phyloP scores from a whole-genome alignment of 2,888 invertebrate species.

The Sinotaia quadrata region DNA sequence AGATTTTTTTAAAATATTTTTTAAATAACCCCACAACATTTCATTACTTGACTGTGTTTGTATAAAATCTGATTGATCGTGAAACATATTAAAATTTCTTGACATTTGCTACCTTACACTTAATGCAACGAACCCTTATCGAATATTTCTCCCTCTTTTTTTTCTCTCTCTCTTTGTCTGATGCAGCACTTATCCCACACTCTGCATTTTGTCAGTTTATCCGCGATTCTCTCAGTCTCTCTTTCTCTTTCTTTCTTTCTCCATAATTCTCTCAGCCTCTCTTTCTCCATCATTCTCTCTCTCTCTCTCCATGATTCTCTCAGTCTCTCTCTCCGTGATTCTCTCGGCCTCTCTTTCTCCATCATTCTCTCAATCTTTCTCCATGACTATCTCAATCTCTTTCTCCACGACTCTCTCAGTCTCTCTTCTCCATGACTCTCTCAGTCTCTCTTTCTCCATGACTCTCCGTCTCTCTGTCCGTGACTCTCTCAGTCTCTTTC shows the following conservation, averaged over 20 bases:
- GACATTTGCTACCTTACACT: too few species aligned
- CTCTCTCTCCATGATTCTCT: neutral
- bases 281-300: neutral
- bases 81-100: too few species aligned
- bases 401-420: neutral
- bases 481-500: neutral
- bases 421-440: neutral
- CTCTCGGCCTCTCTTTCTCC: slow-evolving; percentile 7
- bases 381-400: neutral
- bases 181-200: too few species aligned
- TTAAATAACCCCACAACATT: too few species aligned
- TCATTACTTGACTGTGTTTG: too few species aligned
- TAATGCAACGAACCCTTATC: too few species aligned
- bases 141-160: too few species aligned
- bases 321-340: neutral
- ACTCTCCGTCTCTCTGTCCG: neutral
- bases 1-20: too few species aligned
- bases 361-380: neutral
- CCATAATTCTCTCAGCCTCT: neutral
- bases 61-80: too few species aligned
- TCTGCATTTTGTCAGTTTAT: neutral
- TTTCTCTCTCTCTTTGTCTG: too few species aligned
- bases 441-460: neutral
- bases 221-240: neutral
- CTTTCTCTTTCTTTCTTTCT: slow-evolving; percentile 4